These are phyloP conservation scores for Macaria liturata DNA, from an alignment of 2,888 invertebrate genomes.

Conservation along the genomic window DNA sequence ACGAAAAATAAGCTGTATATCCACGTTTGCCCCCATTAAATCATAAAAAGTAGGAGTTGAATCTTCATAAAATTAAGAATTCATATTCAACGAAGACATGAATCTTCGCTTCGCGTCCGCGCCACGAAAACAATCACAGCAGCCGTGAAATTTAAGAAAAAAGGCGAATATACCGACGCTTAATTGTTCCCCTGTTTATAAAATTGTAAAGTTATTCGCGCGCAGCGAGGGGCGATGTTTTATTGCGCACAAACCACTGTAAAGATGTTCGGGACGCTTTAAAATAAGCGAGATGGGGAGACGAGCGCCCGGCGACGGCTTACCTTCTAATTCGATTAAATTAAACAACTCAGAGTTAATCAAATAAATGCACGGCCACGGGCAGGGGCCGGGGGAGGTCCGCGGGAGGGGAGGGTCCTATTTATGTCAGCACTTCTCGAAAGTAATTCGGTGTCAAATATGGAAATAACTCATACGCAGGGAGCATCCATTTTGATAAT, in stretches of 20 bases:
- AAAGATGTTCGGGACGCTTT: constrained; percentile 81
- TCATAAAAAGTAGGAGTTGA: constrained; percentile 62
- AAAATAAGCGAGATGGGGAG: constrained; percentile 73
- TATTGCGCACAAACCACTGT: constrained; percentile 81
- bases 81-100: constrained; percentile 77
- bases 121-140: constrained; percentile 76
- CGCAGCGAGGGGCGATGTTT: constrained; percentile 75
- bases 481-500: constrained; percentile 82
- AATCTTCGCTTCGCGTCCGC: constrained; percentile 61
- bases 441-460: constrained; percentile 84
- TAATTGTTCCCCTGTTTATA: constrained; percentile 83
- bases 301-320: constrained; percentile 53
- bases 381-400: constrained; percentile 47
- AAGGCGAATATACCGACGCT: constrained; percentile 68
- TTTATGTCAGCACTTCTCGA: constrained; percentile 83
- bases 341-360: constrained; percentile 84
- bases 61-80: constrained; percentile 81
- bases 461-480: constrained; percentile 82
- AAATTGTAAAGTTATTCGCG: constrained; percentile 81
- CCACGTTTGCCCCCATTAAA: constrained; percentile 47
- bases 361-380: constrained; percentile 82
- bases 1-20: constrained; percentile 40
- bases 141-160: constrained; percentile 72
- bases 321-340: constrained; percentile 82
- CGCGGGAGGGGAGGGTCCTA: constrained; percentile 45